These are phyloP conservation scores for Sebastes minor DNA, from an alignment of 2,797 vertebrate genomes.

Conservation along the genomic window DNA sequence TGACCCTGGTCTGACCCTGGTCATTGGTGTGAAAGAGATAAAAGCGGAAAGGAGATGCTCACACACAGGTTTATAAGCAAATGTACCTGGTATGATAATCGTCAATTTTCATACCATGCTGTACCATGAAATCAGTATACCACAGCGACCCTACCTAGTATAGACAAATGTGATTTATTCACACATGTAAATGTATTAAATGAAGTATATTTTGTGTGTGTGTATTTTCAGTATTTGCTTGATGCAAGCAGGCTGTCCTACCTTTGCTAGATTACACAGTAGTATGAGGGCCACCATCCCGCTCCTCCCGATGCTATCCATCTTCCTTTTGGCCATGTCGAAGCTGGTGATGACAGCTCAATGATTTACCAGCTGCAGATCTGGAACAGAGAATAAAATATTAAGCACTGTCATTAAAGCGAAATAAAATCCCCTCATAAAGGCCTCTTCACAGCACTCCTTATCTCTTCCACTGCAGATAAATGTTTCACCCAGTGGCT, in stretches of 20 bases:
- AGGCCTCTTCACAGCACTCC: background rate
- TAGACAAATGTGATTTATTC: background rate
- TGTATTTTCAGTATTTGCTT: background rate
- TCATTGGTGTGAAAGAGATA: no score
- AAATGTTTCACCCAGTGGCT: background rate
- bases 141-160: background rate
- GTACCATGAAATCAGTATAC: background rate
- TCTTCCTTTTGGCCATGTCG: slow-evolving; percentile 67
- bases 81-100: background rate
- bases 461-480: background rate
- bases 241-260: slow-evolving; percentile 60
- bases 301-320: slow-evolving; percentile 61
- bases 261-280: slow-evolving; percentile 77
- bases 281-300: slow-evolving; percentile 75
- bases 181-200: background rate
- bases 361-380: slow-evolving; percentile 63
- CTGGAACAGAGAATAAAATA: slow-evolving; percentile 47
- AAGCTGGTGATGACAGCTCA: background rate
- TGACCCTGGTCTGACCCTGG: no score
- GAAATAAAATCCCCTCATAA: background rate
- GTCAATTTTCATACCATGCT: background rate
- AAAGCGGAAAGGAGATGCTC: no score
- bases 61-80: background rate
- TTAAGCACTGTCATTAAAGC: background rate
- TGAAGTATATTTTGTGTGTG: background rate